Evolutionary conservation across 2,888 invertebrate genomes (phyloP).

Genomic region (Agriopis leucophaearia): DNA sequence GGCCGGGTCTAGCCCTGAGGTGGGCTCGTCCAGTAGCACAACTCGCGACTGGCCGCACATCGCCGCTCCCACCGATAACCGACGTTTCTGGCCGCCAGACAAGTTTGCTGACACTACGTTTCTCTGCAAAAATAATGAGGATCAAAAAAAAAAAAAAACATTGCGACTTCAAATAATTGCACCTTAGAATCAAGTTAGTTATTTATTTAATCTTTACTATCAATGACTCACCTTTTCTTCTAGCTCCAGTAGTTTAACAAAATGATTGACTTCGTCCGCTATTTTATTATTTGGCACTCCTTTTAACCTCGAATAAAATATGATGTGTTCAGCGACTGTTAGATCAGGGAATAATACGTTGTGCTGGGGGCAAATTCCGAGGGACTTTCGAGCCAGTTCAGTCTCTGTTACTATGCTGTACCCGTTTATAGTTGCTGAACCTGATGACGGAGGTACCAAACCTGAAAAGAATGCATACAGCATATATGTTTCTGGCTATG

Average conservation of each 20-base stretch:
- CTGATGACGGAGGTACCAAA: slow-evolving; percentile 90
- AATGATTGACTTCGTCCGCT: slow-evolving; percentile 88
- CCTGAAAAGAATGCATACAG: slow-evolving; percentile 65
- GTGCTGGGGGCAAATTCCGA: slow-evolving; percentile 95
- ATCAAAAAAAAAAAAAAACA: too few species aligned
- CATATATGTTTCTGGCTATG: too few species aligned
- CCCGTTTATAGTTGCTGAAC: slow-evolving; percentile 91
- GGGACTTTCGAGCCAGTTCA: slow-evolving; percentile 88
- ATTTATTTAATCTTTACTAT: too few species aligned
- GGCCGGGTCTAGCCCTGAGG: slow-evolving; percentile 96
- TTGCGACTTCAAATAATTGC: too few species aligned
- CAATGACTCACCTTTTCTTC: slow-evolving; percentile 85
- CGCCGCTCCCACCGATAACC: slow-evolving; percentile 95
- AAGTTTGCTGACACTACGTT: slow-evolving; percentile 87
- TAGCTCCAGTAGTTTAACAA: slow-evolving; percentile 88
- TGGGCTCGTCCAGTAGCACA: slow-evolving; percentile 93
- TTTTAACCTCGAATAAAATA: slow-evolving; percentile 93
- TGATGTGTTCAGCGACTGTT: slow-evolving; percentile 93
- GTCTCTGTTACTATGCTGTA: slow-evolving; percentile 90
- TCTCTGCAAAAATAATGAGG: slow-evolving; percentile 63
- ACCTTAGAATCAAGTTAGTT: too few species aligned
- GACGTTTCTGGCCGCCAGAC: slow-evolving; percentile 98
- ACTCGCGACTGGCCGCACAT: slow-evolving; percentile 93
- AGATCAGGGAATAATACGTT: slow-evolving; percentile 94
- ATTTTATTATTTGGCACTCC: slow-evolving; percentile 85